Evolutionary conservation across 1,140 invertebrate genomes (phyloP), one percentile per base, ranked within the genome.

Genomic region (Solenopsis fugax): DNA sequence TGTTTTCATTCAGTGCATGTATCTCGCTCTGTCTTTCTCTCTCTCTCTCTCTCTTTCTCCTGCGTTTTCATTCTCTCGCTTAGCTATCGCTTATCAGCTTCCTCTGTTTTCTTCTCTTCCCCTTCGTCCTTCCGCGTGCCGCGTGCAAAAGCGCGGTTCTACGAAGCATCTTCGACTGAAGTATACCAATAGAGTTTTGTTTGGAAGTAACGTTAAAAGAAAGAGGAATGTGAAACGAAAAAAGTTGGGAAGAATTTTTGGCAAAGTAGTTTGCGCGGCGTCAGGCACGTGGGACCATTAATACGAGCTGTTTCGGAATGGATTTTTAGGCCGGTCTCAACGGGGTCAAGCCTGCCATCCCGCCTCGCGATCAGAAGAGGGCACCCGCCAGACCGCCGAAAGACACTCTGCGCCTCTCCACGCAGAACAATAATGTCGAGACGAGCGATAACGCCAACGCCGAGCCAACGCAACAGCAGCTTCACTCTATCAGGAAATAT

Each of bases 401-500:
- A 90, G 94, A 95, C 89, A 95, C 93, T 90, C 91, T 96, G 54
- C 94, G 95, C 88, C 91, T 94, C 54, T 93, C 93, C 16, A 91
- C 92, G 29, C 93, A 93, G 75, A 95, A 95, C 91, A 95, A 95
- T 84, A 95, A 95, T 89, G 91, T 95, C 89, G 97, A 97, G 10
- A 96, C 89, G 67, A 93, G 93, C 62, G 95, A 95, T 88, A 94
- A 96, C 93, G 95, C 93, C 88, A 96, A 95, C 76, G 94, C 96
- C 92, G 97, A 97, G 89, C 97, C 97, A 29, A 98, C 97, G 72
- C 96, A 97, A 89, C 98, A 98, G 90, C 98, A 99, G 94, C 95
- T 98, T 92, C 97, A 98, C 91, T 97, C 98, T 93, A 98, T 99
- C 93, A 97, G 97, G 91, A 98, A 98, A 94, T 98, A 98, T 95